A percentile compares a stretch with the other conserved stretches of the same genome.
Conservation (phyloP, 1,140 invertebrate species). For the Ceratina calcarata region DNA sequence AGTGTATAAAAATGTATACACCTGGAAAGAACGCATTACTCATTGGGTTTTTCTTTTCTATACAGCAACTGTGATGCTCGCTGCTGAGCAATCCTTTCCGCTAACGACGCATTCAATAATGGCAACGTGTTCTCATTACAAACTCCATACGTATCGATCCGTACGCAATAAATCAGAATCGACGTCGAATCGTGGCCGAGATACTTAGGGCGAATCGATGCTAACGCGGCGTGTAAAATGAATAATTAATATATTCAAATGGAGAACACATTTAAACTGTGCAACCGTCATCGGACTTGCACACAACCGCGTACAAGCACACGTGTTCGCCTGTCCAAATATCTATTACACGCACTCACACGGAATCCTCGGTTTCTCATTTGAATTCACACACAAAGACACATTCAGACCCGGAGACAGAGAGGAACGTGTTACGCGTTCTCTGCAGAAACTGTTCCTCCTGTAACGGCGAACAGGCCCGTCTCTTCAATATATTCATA, state of each 20-base stretch:
- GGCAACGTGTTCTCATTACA: conserved; percentile 31
- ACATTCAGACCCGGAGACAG: not conserved
- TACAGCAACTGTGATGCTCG: no score
- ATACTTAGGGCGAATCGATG: conserved; percentile 45
- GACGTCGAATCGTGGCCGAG: conserved; percentile 36
- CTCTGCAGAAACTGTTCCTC: no score
- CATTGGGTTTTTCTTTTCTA: no score
- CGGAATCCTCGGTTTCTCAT: not conserved
- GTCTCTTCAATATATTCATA: conserved; percentile 40
- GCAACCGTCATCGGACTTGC: conserved; percentile 27
- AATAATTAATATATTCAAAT: conserved; percentile 66
- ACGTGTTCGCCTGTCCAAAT: conserved; percentile 16
- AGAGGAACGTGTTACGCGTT: not conserved
- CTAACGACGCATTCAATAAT: conserved; percentile 27
- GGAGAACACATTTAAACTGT: conserved; percentile 52
- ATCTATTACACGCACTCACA: conserved; percentile 32
- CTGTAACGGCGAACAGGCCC: not conserved
- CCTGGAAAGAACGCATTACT: no score
- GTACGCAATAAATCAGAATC: conserved; percentile 35
- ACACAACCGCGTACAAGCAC: conserved; percentile 1
- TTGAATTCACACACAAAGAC: conserved; percentile 13
- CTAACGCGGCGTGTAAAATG: conserved; percentile 46
- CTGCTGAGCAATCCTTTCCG: not conserved
- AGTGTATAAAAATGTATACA: no score
- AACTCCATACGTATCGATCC: conserved; percentile 18